These are phyloP conservation scores for Chionodraco myersi DNA, from an alignment of 2,113 vertebrate genomes.

Conservation along the genomic window DNA sequence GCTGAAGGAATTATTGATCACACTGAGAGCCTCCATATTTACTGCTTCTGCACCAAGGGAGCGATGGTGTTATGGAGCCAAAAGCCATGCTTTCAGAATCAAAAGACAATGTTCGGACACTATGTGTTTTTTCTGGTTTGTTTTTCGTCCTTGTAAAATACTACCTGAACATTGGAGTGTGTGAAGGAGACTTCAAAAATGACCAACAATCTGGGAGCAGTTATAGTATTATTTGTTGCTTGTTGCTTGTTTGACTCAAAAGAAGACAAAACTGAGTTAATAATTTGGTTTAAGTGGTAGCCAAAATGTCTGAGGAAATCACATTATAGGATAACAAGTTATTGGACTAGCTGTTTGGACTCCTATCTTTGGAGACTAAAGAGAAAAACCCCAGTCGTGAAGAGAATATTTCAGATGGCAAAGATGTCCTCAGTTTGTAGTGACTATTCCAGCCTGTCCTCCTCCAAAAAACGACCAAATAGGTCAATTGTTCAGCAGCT, in stretches of 20 bases:
- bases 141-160: slow-evolving; percentile 36
- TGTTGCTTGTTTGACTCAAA: neutral
- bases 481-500: no score
- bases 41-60: slow-evolving; percentile 27
- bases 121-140: neutral
- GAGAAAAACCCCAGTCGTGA: neutral
- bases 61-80: slow-evolving; percentile 44
- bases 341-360: no score
- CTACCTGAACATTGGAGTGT: neutral
- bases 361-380: neutral
- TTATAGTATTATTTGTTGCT: slow-evolving; percentile 9
- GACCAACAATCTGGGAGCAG: neutral
- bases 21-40: slow-evolving; percentile 60
- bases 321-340: neutral
- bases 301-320: neutral
- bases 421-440: neutral
- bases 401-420: no score
- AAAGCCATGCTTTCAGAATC: slow-evolving; percentile 57
- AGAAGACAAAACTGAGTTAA: neutral
- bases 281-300: neutral
- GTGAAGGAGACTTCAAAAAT: neutral
- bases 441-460: neutral
- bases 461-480: no score
- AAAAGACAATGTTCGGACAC: slow-evolving; percentile 3
- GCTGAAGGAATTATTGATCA: slow-evolving; percentile 75